A percentile compares a stretch with the other conserved stretches of the same genome.
Evolutionary conservation across 2,113 vertebrate genomes (phyloP).

Genomic region (Perca schrenkii): DNA sequence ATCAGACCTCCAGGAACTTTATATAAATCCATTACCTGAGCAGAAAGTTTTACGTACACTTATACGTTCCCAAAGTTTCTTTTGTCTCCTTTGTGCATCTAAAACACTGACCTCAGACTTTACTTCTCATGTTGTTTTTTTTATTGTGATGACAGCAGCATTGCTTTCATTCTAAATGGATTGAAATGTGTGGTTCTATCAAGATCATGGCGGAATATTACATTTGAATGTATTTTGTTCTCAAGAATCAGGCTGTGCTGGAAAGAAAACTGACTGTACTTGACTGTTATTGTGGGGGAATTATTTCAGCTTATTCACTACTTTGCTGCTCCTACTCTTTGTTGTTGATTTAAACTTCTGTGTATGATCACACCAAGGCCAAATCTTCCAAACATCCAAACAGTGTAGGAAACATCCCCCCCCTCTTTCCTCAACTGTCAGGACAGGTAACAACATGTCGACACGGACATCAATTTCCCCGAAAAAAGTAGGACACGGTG

Average conservation of each 20-base stretch:
- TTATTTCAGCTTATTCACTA: background rate
- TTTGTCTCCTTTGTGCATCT: background rate
- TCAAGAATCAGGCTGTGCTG: background rate
- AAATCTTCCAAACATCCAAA: background rate
- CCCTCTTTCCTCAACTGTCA: slow-evolving; percentile 17
- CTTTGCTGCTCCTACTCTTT: background rate
- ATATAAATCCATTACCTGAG: background rate
- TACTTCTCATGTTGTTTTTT: no score
- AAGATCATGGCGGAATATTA: background rate
- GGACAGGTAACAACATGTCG: slow-evolving; percentile 25
- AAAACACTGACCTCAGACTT: background rate
- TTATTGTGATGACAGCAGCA: background rate
- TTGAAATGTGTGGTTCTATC: background rate
- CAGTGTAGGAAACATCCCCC: background rate
- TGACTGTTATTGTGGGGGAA: background rate
- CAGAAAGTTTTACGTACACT: background rate
- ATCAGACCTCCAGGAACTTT: background rate
- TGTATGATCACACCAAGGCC: background rate
- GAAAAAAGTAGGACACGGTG: slow-evolving; percentile 26
- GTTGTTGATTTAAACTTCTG: background rate
- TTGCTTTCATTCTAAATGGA: background rate
- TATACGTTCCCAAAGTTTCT: background rate
- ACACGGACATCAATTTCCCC: slow-evolving; percentile 28
- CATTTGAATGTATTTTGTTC: background rate
- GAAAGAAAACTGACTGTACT: background rate